Conservation (phyloP, 2,797 vertebrate genomes). For the Peromyscus eremicus region DNA sequence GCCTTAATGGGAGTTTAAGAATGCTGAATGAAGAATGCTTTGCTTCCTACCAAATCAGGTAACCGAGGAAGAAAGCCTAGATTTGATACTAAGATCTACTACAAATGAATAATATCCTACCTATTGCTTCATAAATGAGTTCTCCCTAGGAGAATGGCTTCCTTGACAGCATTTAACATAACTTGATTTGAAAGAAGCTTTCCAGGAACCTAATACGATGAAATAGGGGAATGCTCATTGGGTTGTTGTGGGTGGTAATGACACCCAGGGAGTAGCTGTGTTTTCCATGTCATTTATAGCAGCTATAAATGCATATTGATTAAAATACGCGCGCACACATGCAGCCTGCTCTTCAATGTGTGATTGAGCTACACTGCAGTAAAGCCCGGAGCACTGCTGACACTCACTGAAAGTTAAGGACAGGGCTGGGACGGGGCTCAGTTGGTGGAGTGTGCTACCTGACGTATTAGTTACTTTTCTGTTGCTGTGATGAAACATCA, state of each 20-base stretch:
- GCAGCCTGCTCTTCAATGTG: constrained; percentile 48
- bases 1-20: not conserved
- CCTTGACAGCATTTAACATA: not conserved
- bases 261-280: constrained; percentile 10
- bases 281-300: constrained; percentile 57
- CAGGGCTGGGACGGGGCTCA: not conserved
- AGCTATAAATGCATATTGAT: constrained; percentile 61
- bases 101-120: not conserved
- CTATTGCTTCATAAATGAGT: not conserved
- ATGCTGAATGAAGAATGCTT: not conserved
- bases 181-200: constrained; percentile 54
- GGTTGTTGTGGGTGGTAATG: constrained; percentile 46
- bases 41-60: not conserved
- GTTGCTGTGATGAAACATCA: not conserved
- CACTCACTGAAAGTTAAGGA: constrained; percentile 64
- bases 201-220: constrained; percentile 43
- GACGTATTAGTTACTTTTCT: not conserved
- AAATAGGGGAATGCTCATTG: constrained; percentile 14
- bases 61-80: not conserved
- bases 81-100: constrained; percentile 13
- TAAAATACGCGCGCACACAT: not conserved
- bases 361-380: constrained; percentile 26
- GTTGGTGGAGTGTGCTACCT: not conserved
- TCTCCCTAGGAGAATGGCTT: constrained; percentile 4
- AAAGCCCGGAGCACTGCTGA: not conserved